phyloP scores from a whole-genome alignment of 2,113 vertebrate species.

The Atlantisia rogersi region DNA sequence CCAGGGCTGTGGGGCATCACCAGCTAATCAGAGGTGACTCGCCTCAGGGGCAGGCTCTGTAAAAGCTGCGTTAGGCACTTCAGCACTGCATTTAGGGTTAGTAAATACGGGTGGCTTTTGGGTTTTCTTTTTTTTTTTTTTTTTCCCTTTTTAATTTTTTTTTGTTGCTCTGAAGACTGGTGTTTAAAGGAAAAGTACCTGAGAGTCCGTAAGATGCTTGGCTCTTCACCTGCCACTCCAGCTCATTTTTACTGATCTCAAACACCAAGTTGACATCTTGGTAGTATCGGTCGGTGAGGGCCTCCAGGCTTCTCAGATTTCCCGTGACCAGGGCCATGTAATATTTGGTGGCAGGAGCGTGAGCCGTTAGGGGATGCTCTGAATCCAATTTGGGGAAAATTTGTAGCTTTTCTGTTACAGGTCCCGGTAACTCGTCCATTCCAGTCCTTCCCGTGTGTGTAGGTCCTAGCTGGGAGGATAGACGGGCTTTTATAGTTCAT shows the following conservation, averaged over 20 bases:
- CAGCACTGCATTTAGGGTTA: not conserved
- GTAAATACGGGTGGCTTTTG: not conserved
- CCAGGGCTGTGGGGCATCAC: too few relatives aligned
- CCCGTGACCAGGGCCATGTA: slow-evolving; percentile 65
- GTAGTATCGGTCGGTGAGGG: slow-evolving; percentile 54
- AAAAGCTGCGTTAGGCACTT: not conserved
- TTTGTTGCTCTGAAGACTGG: not conserved
- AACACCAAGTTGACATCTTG: slow-evolving; percentile 71
- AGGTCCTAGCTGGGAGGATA: not conserved
- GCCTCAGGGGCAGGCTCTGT: not conserved
- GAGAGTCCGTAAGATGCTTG: slow-evolving; percentile 73
- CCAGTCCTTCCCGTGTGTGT: not conserved
- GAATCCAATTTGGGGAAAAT: slow-evolving; percentile 49
- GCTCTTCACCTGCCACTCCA: slow-evolving; percentile 74
- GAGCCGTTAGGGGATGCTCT: not conserved
- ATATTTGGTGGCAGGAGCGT: not conserved
- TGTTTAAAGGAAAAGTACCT: slow-evolving; percentile 66
- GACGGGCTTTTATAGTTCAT: not conserved
- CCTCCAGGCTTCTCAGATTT: slow-evolving; percentile 59
- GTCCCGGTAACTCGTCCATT: slow-evolving; percentile 10
- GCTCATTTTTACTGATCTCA: slow-evolving; percentile 70
- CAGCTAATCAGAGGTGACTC: not conserved
- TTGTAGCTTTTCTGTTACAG: slow-evolving; percentile 16
- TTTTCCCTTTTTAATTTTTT: not conserved
- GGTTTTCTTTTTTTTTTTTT: not conserved